phyloP scores from a whole-genome alignment of 2,797 vertebrate species.

The Neoniphon sammara region DNA sequence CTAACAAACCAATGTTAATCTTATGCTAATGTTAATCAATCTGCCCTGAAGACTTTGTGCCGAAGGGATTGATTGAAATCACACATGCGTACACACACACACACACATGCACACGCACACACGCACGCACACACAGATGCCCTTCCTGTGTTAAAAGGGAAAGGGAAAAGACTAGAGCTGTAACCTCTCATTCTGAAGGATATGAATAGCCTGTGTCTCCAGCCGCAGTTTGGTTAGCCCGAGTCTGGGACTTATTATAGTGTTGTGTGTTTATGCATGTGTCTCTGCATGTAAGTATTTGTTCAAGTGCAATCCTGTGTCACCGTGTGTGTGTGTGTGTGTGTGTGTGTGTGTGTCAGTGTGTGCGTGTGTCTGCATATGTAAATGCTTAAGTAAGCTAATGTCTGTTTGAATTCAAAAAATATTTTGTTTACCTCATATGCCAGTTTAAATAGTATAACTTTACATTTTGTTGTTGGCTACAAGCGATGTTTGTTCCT shows the following conservation, averaged over 20 bases:
- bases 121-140: constrained; percentile 40
- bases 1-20: constrained; percentile 60
- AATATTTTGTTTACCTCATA: constrained; percentile 62
- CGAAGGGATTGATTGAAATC: constrained; percentile 44
- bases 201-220: constrained; percentile 85
- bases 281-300: constrained; percentile 76
- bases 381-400: constrained; percentile 70
- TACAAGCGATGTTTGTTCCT: constrained; percentile 68
- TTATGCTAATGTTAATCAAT: constrained; percentile 59
- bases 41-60: constrained; percentile 45
- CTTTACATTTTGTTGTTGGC: constrained; percentile 69
- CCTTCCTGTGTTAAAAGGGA: constrained; percentile 68
- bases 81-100: constrained; percentile 11
- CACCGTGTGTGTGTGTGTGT: constrained; percentile 31
- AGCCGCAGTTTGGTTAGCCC: constrained; percentile 83
- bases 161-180: constrained; percentile 68
- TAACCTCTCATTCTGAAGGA: constrained; percentile 85
- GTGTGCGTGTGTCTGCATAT: constrained; percentile 56
- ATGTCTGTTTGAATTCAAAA: constrained; percentile 68
- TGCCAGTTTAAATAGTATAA: constrained; percentile 71
- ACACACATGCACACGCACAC: constrained; percentile 7
- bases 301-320: constrained; percentile 70
- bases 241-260: constrained; percentile 87
- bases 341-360: constrained; percentile 50
- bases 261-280: constrained; percentile 77